Evolutionary conservation across 2,888 invertebrate species (phyloP).

Genomic region (Hecatera dysodea): DNA sequence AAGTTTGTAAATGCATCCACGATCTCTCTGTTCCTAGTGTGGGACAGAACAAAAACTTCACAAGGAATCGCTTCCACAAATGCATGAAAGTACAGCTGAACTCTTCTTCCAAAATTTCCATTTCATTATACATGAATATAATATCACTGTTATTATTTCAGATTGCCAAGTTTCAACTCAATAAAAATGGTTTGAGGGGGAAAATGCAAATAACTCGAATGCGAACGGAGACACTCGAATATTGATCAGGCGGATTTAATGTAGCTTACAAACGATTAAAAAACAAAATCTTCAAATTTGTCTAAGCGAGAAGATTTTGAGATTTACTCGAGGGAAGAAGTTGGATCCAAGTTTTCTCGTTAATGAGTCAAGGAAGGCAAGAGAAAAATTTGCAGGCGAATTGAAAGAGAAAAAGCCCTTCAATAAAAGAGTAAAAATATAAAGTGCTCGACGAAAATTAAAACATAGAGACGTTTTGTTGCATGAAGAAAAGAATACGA

Average conservation of each 20-base stretch:
- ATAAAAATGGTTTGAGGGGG: slow-evolving; percentile 58
- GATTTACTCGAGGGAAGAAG: slow-evolving; percentile 17
- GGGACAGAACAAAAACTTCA: neutral
- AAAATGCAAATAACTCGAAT: slow-evolving; percentile 69
- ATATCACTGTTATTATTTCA: slow-evolving; percentile 29
- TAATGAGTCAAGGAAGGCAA: slow-evolving; percentile 2
- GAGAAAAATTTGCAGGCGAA: slow-evolving; percentile 5
- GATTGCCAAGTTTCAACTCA: slow-evolving; percentile 39
- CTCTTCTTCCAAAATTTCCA: neutral
- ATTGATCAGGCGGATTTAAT: slow-evolving; percentile 64
- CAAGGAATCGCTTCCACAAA: neutral
- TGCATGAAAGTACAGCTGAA: neutral
- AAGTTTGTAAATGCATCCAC: no score
- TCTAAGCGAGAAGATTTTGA: slow-evolving; percentile 25
- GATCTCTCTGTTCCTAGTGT: no score
- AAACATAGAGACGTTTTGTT: no score
- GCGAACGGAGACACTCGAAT: slow-evolving; percentile 66
- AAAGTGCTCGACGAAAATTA: neutral
- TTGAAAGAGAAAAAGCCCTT: neutral
- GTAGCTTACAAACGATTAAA: slow-evolving; percentile 32
- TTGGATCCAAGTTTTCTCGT: slow-evolving; percentile 19
- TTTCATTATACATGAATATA: neutral
- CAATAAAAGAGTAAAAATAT: neutral
- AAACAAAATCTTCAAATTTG: slow-evolving; percentile 44
- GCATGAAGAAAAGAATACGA: neutral